phyloP scores from a whole-genome alignment of 2,888 invertebrate species.

The Linyphia triangularis region DNA sequence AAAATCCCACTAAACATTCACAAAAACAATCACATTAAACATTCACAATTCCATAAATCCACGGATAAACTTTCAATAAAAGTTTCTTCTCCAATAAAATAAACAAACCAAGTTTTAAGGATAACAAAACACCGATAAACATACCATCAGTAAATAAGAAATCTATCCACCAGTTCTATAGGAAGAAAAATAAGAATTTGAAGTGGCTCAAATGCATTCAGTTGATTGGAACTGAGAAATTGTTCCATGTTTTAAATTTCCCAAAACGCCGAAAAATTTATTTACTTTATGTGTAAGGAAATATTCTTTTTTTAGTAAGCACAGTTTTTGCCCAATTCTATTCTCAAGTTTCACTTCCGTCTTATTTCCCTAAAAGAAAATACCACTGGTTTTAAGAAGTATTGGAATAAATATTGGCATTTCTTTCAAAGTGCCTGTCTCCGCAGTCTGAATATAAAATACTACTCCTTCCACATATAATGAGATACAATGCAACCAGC shows the following conservation, averaged over 20 bases:
- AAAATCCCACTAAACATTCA: no score
- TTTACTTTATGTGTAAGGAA: background rate
- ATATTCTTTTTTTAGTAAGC: background rate
- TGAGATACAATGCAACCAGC: background rate
- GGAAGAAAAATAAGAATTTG: background rate
- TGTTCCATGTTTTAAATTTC: slow-evolving; percentile 13
- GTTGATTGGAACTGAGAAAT: slow-evolving; percentile 13
- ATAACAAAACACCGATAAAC: background rate
- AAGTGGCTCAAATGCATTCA: slow-evolving; percentile 27
- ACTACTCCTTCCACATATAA: background rate
- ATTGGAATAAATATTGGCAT: slow-evolving; percentile 52
- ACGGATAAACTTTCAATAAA: no score
- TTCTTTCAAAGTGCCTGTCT: slow-evolving; percentile 36
- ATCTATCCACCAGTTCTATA: no score
- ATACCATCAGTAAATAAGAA: background rate
- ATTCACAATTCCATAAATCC: no score
- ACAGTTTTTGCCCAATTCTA: slow-evolving; percentile 1
- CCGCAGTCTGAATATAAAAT: slow-evolving; percentile 13
- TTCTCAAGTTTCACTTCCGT: background rate
- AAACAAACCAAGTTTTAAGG: background rate
- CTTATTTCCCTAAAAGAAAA: slow-evolving; percentile 6
- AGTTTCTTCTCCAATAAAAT: background rate
- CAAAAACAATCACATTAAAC: no score
- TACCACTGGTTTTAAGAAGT: background rate
- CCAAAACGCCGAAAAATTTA: background rate